These are phyloP conservation scores for Bryconaethiops microstoma DNA, from an alignment of 2,797 vertebrate species.

Conservation along the genomic window DNA sequence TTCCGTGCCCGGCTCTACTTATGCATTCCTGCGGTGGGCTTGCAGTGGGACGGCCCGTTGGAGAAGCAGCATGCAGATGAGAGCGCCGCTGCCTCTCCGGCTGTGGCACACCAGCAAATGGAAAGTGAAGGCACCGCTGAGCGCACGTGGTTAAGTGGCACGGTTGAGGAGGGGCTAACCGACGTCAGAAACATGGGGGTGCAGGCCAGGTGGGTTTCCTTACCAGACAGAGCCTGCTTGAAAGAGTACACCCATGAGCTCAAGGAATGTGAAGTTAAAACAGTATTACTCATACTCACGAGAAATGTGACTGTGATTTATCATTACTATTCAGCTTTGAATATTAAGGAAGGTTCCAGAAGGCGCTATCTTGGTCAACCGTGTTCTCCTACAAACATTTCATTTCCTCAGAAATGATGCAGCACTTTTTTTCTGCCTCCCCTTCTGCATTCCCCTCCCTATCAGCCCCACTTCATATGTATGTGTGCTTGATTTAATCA, in stretches of 20 bases:
- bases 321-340: constrained; percentile 43
- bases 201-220: constrained; percentile 44
- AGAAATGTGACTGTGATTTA: constrained; percentile 33
- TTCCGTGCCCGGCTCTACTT: constrained; percentile 51
- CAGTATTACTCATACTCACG: constrained; percentile 27
- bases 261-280: constrained; percentile 11
- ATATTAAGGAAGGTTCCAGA: constrained; percentile 30
- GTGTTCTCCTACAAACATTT: constrained; percentile 41
- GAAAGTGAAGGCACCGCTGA: constrained; percentile 60
- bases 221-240: constrained; percentile 15
- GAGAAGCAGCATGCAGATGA: constrained; percentile 49
- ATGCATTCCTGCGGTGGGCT: constrained; percentile 53
- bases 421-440: constrained; percentile 44
- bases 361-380: constrained; percentile 27
- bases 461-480: constrained; percentile 23
- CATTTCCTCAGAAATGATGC: constrained; percentile 51
- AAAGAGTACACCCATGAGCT: not conserved
- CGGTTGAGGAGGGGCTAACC: constrained; percentile 46
- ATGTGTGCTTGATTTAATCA: constrained; percentile 51
- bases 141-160: constrained; percentile 52
- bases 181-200: constrained; percentile 22
- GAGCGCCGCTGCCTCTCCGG: constrained; percentile 23
- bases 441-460: constrained; percentile 15
- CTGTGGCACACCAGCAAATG: constrained; percentile 55
- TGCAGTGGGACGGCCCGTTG: constrained; percentile 42